Conservation (phyloP, 2,797 vertebrate genomes). For the Artibeus lituratus region DNA sequence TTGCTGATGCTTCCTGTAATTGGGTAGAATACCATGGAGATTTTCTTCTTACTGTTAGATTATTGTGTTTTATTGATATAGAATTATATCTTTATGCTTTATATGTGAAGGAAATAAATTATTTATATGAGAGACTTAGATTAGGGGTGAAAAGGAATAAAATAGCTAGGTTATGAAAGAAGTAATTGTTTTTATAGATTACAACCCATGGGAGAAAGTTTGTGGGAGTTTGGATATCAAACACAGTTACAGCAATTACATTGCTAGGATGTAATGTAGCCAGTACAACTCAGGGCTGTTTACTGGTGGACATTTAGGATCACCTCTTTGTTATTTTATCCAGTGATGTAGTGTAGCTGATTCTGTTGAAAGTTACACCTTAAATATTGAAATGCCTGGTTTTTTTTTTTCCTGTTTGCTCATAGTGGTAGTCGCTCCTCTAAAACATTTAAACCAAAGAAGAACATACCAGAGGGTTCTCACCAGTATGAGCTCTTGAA, state of each 20-base stretch:
- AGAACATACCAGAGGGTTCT: slow-evolving; percentile 98
- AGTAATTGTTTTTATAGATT: neutral
- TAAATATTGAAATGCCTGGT: neutral
- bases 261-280: neutral
- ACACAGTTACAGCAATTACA: neutral
- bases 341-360: neutral
- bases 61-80: slow-evolving; percentile 36
- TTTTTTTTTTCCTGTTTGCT: slow-evolving; percentile 32
- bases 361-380: neutral
- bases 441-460: slow-evolving; percentile 99
- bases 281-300: neutral
- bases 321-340: neutral
- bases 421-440: slow-evolving; percentile 93
- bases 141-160: neutral
- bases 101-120: neutral
- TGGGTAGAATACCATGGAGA: neutral
- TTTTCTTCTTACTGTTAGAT: neutral
- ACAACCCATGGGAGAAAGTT: neutral
- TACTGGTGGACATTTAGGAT: slow-evolving; percentile 10
- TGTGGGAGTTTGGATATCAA: neutral
- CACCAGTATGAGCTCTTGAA: slow-evolving; percentile 98
- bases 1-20: neutral
- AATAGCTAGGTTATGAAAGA: neutral
- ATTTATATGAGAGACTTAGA: neutral
- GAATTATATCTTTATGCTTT: neutral